Percentiles rank a stretch among this genome's conserved stretches.
Conservation (phyloP, 2,888 invertebrate genomes). For the Cephus pulcher region DNA sequence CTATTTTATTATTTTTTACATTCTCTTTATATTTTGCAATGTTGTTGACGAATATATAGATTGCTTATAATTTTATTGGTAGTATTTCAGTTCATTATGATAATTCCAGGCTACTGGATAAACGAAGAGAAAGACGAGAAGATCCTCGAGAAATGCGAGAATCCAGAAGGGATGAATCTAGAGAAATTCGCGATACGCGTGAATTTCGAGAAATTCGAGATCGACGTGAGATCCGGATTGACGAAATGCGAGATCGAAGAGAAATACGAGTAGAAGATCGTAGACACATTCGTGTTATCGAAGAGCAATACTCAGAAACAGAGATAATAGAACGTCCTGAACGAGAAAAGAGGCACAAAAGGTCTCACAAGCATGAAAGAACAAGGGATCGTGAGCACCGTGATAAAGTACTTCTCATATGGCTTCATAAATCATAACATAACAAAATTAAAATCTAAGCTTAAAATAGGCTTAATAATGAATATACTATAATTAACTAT, state of each 20-base stretch:
- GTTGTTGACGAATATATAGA: neutral
- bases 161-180: conserved; percentile 51
- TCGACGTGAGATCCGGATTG: conserved; percentile 54
- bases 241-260: conserved; percentile 58
- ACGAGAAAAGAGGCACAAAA: conserved; percentile 58
- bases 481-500: neutral
- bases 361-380: conserved; percentile 70
- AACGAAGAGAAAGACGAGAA: conserved; percentile 60
- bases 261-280: conserved; percentile 53
- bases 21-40: conserved; percentile 3
- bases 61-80: conserved; percentile 7
- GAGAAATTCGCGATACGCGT: conserved; percentile 20
- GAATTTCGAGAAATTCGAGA: conserved; percentile 45
- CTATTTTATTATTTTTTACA: neutral
- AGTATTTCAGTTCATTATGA: conserved; percentile 17
- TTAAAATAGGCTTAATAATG: neutral
- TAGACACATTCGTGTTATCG: conserved; percentile 47
- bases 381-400: conserved; percentile 68
- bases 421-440: neutral
- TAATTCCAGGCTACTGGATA: conserved; percentile 58
- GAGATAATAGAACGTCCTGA: conserved; percentile 51
- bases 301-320: conserved; percentile 52
- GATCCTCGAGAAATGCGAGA: conserved; percentile 56
- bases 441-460: neutral
- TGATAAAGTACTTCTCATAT: conserved; percentile 36